These are phyloP conservation scores for Amphiduros pacificus DNA, from an alignment of 2,888 invertebrate species.

Conservation along the genomic window DNA sequence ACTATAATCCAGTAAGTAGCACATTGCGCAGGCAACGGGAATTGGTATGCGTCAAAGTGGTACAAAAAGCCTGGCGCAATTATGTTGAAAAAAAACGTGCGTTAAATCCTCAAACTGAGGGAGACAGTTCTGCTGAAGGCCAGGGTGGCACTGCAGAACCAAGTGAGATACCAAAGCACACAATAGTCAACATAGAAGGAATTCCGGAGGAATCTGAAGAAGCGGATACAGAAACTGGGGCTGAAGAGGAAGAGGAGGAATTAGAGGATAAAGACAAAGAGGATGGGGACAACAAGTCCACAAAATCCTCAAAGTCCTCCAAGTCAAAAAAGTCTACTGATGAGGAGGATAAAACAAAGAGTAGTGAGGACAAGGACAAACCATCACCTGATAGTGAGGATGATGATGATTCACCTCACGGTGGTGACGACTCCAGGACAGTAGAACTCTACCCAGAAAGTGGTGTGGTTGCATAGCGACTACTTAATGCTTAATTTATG, in stretches of 20 bases:
- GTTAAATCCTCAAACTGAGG: slow-evolving; percentile 1
- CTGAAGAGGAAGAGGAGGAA: slow-evolving; percentile 14
- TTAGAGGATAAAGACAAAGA: slow-evolving; percentile 7
- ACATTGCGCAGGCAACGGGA: slow-evolving; percentile 95
- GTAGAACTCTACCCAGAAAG: slow-evolving; percentile 21
- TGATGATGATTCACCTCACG: neutral
- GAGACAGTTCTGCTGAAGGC: neutral
- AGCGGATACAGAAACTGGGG: no score
- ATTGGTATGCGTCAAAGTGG: slow-evolving; percentile 92
- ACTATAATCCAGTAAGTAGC: slow-evolving; percentile 92
- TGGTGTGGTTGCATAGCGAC: slow-evolving; percentile 20
- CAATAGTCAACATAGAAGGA: slow-evolving; percentile 15
- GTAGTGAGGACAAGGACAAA: neutral
- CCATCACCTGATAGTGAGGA: neutral
- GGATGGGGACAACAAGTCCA: no score
- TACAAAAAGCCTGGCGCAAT: slow-evolving; percentile 70
- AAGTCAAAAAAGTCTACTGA: no score
- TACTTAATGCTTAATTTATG: neutral
- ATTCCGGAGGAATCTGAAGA: slow-evolving; percentile 1
- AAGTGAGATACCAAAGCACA: slow-evolving; percentile 10
- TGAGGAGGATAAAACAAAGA: slow-evolving; percentile 10
- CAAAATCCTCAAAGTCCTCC: no score
- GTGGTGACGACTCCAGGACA: slow-evolving; percentile 13
- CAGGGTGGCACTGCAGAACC: neutral
- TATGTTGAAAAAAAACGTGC: slow-evolving; percentile 8